phyloP scores from a whole-genome alignment of 1,140 invertebrate species.

The Sitobion miscanthi region DNA sequence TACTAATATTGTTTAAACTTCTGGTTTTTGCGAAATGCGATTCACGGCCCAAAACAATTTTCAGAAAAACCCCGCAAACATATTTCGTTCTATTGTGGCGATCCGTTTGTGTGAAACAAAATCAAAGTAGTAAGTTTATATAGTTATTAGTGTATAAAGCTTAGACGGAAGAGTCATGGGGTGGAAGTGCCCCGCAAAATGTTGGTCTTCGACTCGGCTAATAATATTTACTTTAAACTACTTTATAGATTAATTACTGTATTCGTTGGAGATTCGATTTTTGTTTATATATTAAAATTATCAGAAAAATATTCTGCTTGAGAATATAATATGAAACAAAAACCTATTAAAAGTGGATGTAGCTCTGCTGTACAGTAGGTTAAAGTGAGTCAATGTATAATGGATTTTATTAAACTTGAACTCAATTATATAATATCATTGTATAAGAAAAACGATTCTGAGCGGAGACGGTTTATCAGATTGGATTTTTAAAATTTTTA shows the following conservation, averaged over 20 bases:
- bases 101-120: neutral
- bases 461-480: too few species aligned
- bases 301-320: neutral
- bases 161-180: neutral
- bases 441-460: too few species aligned
- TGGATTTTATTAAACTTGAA: too few species aligned
- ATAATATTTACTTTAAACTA: neutral
- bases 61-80: neutral
- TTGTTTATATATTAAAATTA: neutral
- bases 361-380: too few species aligned
- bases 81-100: neutral
- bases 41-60: neutral
- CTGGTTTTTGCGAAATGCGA: neutral
- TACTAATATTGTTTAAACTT: neutral
- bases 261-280: neutral
- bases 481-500: too few species aligned
- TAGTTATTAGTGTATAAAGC: neutral
- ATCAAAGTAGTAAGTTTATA: slow-evolving; percentile 4
- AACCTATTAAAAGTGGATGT: neutral
- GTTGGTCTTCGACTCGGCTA: neutral
- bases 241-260: neutral
- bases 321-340: neutral
- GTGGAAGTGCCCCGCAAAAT: neutral
- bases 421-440: too few species aligned
- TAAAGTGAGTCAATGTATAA: too few species aligned